Evolutionary conservation across 2,113 vertebrate species (phyloP).

Genomic region (Nematolebias whitei): DNA sequence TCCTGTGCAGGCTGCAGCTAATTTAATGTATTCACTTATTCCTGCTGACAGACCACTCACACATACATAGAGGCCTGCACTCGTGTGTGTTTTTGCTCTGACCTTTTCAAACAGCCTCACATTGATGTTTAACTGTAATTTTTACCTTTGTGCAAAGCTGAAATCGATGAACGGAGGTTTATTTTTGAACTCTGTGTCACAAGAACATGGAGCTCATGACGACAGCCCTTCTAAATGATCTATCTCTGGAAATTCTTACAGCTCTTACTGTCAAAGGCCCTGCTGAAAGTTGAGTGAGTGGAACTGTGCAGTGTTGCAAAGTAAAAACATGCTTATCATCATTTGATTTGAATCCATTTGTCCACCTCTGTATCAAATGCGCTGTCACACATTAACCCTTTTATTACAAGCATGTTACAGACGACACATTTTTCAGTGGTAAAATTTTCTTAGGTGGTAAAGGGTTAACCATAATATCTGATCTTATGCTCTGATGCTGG

Average conservation of each 20-base stretch:
- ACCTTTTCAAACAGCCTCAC: background rate
- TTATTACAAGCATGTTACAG: no score
- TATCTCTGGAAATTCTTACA: background rate
- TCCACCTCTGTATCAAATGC: no score
- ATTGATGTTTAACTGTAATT: slow-evolving; percentile 1
- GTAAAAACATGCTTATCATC: no score
- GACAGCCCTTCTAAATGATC: no score
- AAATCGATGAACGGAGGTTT: background rate
- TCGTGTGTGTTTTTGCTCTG: background rate
- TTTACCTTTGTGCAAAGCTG: slow-evolving; percentile 9
- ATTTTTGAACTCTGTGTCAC: background rate
- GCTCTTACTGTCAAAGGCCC: background rate
- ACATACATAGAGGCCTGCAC: background rate
- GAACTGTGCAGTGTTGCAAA: background rate
- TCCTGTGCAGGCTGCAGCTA: slow-evolving; percentile 2
- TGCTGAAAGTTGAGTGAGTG: background rate
- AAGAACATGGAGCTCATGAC: background rate
- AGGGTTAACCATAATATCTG: no score
- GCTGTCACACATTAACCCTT: no score
- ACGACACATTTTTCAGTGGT: no score
- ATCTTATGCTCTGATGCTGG: no score
- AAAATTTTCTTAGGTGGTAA: no score
- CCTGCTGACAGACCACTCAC: background rate
- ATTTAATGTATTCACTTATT: slow-evolving; percentile 14
- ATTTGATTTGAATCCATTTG: no score